Evolutionary conservation across 2,888 invertebrate genomes (phyloP).

Genomic region (Oxytorus armatus): DNA sequence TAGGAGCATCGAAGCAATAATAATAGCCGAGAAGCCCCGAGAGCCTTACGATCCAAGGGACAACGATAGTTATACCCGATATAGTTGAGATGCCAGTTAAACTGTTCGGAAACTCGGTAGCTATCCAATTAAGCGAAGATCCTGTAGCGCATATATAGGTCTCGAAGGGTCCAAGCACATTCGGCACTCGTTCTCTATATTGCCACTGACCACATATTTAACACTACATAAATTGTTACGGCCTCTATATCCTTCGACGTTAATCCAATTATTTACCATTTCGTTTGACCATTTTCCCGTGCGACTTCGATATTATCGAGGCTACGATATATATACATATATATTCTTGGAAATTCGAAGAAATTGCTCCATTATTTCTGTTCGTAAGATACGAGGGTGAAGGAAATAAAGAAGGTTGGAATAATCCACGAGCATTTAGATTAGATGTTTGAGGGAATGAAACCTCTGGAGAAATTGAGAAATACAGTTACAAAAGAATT

Average conservation of each 20-base stretch:
- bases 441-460: not conserved
- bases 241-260: constrained; percentile 77
- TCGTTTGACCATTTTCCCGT: constrained; percentile 41
- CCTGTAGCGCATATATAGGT: constrained; percentile 67
- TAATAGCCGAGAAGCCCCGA: constrained; percentile 75
- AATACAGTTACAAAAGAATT: not conserved
- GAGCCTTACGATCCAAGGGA: constrained; percentile 71
- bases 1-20: constrained; percentile 62
- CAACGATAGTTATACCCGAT: constrained; percentile 78
- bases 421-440: not conserved
- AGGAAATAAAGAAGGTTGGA: not conserved
- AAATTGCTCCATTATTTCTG: constrained; percentile 43
- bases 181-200: constrained; percentile 67
- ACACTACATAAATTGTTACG: constrained; percentile 83
- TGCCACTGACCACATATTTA: constrained; percentile 81
- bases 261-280: constrained; percentile 80
- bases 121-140: constrained; percentile 84
- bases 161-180: constrained; percentile 76
- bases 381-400: not conserved
- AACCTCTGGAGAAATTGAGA: not conserved
- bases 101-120: constrained; percentile 84
- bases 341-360: constrained; percentile 10
- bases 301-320: constrained; percentile 20
- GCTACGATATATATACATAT: too few species aligned
- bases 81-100: constrained; percentile 80